A percentile compares a stretch with the other conserved stretches of the same genome.
Evolutionary conservation across 2,888 invertebrate genomes (phyloP).

Genomic region (Cetonia aurata): DNA sequence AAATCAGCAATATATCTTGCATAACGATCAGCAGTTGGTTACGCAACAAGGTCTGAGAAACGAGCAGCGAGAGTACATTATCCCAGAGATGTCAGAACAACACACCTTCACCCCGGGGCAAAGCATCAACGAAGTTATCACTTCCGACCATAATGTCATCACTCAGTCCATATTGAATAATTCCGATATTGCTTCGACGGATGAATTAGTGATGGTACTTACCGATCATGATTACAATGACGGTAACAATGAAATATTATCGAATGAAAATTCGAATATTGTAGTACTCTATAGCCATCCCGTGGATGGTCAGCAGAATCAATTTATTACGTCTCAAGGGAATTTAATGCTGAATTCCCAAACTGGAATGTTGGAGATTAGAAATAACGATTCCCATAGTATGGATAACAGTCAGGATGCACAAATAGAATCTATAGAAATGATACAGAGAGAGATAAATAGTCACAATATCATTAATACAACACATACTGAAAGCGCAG

Average conservation of each 20-base stretch:
- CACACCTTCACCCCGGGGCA: constrained; percentile 59
- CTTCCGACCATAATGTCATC: constrained; percentile 56
- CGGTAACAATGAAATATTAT: constrained; percentile 67
- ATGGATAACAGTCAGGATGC: constrained; percentile 56
- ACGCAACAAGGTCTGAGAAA: constrained; percentile 47
- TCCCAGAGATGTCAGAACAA: constrained; percentile 64
- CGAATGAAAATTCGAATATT: constrained; percentile 72
- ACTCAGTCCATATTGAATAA: constrained; percentile 60
- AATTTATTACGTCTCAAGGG: constrained; percentile 67
- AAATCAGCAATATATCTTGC: constrained; percentile 70
- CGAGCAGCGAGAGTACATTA: constrained; percentile 61
- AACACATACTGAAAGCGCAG: constrained; percentile 3
- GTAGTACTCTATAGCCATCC: constrained; percentile 76
- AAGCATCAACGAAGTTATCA: constrained; percentile 55
- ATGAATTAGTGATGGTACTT: constrained; percentile 75
- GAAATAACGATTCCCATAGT: constrained; percentile 56
- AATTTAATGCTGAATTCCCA: constrained; percentile 66
- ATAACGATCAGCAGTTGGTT: constrained; percentile 56
- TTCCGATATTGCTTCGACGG: constrained; percentile 69
- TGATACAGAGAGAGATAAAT: constrained; percentile 65
- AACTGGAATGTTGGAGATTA: constrained; percentile 62
- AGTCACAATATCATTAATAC: constrained; percentile 45
- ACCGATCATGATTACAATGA: constrained; percentile 73
- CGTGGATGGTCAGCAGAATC: constrained; percentile 70
- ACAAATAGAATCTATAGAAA: constrained; percentile 65